Evolutionary conservation across 2,888 invertebrate species (phyloP), one percentile per base, ranked within the genome.

Genomic region (Dioctria linearis): DNA sequence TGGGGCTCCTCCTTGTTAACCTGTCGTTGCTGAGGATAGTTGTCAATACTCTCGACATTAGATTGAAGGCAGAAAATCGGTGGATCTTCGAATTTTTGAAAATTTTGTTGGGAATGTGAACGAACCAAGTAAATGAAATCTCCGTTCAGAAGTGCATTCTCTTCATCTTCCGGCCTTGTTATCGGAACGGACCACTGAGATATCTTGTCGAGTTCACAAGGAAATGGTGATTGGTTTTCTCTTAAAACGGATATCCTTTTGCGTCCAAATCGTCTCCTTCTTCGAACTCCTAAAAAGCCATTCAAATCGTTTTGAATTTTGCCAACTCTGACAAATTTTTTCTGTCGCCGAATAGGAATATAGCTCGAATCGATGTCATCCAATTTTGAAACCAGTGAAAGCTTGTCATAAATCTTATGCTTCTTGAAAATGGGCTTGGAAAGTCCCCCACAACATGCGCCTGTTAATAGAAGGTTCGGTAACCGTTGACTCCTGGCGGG

Each of bases 101-200:
- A 11, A 39, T 63, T 76, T 5, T 76, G 49, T 5, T 76, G 76
- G n/a, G 76, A 76, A 8, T 51, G 61, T 9, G 76, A 76, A 9
- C 76, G 63, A 13, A 46, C 40, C 13, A 75, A 46, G 9, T 6
- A 51, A 8, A 61, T n/a, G 46, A 61, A 4, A 11, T 49, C 42
- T 6, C 42, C 39, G 5, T 25, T 46, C 2, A 13, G 6, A 5
- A 46, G 0, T 37, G 39, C 43, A 3, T n/a, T 8, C 3, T 76
- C 61, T n/a, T 76, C 51, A 37, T 49, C 46, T 63, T 63, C 61
- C n/a, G 25, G 8, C 6, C 11, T 63, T 4, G 11, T 63, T 9
- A 76, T 2, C 13, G 76, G 76, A 8, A 63, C 49, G 0, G 76
- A 76, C 63, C 61, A 76, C 63, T 76, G 76, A 11, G 76, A 76